Base-by-base conservation (phyloP, 2,797 vertebrate genomes). In the Cryptoprocta ferox region DNA sequence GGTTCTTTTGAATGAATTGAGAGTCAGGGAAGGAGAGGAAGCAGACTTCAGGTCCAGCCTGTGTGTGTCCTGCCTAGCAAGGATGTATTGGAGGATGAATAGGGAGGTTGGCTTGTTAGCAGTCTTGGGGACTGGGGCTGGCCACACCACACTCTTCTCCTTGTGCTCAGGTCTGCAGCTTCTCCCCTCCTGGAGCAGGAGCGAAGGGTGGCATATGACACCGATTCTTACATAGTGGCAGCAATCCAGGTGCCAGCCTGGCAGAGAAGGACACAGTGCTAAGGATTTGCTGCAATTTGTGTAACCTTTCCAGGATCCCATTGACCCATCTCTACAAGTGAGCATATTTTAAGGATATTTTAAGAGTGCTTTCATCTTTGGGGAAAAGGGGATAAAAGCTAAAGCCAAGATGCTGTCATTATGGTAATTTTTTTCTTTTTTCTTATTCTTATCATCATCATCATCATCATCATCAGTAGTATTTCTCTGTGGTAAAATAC, bases 271-370 rank as follows among this genome's bases (percentile, higher is more conserved):
- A 21, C 45, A 37, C n/a, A 2, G 18, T 8, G 24, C 83, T 50
- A 11, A 53, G 0, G 37, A 30, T 66, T 19, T 37, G 15, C 71
- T 84, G 24, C 32, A 2, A 28, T 48, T 37, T 68, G 19, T 56
- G 15, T 65, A 4, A 19, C 45, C 6, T 89, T 83, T 28, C 66
- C 35, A 39, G 48, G 56, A 32, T 59, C 50, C 75, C 28, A 16
- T 2, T n/a, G 75, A 39, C 86, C 95, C 21, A 21, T 59, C 37
- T 68, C 45, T 35, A 4, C 30, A 21, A 66, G 32, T 6, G 18
- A 68, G 35, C 24, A 18, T 87, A 13, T n/a, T 79, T 91, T 39
- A 88, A 87, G 73, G 48, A 9, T 92, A 56, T 89, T 81, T 59
- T 59, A 75, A 76, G 61, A 15, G 28, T 24, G 21, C 61, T 84